Percentiles rank a stretch among this genome's conserved stretches.
Evolutionary conservation across 2,797 vertebrate genomes (phyloP).

Genomic region (Pangasius macronema): DNA sequence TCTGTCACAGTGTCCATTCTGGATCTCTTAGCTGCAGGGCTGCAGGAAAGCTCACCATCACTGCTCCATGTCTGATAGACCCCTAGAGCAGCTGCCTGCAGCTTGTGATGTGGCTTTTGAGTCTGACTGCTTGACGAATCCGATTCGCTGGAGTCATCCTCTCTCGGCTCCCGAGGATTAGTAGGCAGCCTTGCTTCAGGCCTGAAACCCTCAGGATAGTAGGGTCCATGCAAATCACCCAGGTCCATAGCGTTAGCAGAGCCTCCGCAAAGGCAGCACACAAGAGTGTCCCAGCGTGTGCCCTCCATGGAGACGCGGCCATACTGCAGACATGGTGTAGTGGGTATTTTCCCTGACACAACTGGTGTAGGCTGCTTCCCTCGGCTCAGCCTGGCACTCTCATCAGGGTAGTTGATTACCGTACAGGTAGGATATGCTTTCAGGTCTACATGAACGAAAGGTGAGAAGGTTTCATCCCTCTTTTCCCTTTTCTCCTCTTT

Average conservation of each 20-base stretch:
- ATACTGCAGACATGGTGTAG: conserved; percentile 71
- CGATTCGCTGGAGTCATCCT: conserved; percentile 66
- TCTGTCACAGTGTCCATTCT: conserved; percentile 51
- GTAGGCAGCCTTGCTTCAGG: conserved; percentile 58
- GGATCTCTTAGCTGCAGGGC: conserved; percentile 65
- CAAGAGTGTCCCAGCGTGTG: conserved; percentile 61
- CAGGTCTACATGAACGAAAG: conserved; percentile 66
- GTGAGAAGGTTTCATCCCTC: conserved; percentile 68
- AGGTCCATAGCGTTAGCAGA: conserved; percentile 76
- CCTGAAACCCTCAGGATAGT: conserved; percentile 74
- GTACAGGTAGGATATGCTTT: conserved; percentile 64
- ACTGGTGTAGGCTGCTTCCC: conserved; percentile 61
- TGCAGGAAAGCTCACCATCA: conserved; percentile 41
- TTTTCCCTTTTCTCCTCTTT: conserved; percentile 73
- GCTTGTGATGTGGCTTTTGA: conserved; percentile 49
- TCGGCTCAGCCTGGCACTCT: conserved; percentile 56
- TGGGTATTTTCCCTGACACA: conserved; percentile 65
- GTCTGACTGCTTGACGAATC: conserved; percentile 54
- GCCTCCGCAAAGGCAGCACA: conserved; percentile 76
- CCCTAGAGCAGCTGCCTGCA: conserved; percentile 55
- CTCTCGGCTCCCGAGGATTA: conserved; percentile 54
- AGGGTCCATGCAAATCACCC: conserved; percentile 81
- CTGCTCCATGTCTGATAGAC: conserved; percentile 51
- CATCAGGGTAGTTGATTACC: conserved; percentile 74
- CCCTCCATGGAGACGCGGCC: conserved; percentile 65